A percentile compares a stretch with the other conserved stretches of the same genome.
Conservation (phyloP, 2,888 invertebrate genomes). For the Erynnis tages region DNA sequence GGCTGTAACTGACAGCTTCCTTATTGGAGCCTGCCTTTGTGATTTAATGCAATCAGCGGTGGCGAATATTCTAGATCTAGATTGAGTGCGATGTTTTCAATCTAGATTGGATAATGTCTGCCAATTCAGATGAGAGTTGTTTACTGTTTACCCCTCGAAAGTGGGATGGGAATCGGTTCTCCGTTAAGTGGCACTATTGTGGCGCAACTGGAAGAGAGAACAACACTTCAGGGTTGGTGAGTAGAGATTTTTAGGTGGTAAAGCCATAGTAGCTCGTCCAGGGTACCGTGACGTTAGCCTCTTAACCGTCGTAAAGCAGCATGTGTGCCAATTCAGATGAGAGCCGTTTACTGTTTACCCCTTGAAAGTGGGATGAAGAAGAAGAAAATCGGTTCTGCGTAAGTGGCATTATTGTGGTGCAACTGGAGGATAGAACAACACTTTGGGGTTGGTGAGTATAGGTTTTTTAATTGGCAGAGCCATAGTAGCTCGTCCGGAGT, state of each 20-base stretch:
- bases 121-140: no score
- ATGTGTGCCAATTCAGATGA: conserved; percentile 22
- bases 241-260: no score
- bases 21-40: conserved; percentile 43
- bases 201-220: no score
- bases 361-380: background rate
- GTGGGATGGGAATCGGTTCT: conserved; percentile 3
- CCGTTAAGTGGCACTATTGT: background rate
- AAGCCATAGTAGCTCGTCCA: no score
- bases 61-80: conserved; percentile 25
- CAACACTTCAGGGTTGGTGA: no score
- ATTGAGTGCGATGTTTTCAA: conserved; percentile 23
- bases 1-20: conserved; percentile 59
- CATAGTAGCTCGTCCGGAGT: no score
- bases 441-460: no score
- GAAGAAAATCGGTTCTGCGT: background rate
- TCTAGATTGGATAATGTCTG: conserved; percentile 22
- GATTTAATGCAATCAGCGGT: conserved; percentile 43
- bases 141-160: background rate
- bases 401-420: no score
- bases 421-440: no score
- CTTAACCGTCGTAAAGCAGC: no score
- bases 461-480: no score
- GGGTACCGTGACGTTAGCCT: no score
- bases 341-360: background rate